Base-by-base conservation (phyloP, 2,888 invertebrate species). In the Azorinus chamasolen region DNA sequence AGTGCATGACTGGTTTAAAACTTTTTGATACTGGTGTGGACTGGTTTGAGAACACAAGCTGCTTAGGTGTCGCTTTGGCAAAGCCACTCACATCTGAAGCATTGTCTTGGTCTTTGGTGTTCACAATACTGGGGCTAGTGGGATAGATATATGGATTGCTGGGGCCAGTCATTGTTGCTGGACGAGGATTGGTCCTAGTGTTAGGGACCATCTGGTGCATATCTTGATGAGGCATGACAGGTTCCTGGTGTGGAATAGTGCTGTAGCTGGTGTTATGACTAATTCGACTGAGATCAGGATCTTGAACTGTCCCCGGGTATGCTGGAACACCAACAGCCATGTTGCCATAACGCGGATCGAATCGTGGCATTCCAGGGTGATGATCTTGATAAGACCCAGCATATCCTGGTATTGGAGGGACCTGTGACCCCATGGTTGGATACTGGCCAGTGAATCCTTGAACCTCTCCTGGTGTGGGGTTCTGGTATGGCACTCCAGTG, bases 1-100 rank as follows among this genome's bases (percentile, higher is more conserved):
- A 88, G 46, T 85, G 69, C 24, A 84, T 32, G 3, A 89, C 83
- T 25, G 88, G 87, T 70, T 84, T 84, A 62, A 81, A 83, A 10
- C 64, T 58, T 54, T 84, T 83, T n/a, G 62, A 39, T n/a, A 79
- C 74, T 20, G 87, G 83, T 24, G 87, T 81, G 2, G 87, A 83
- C 46, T 85, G 81, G 63, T 84, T 83, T 14, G 79, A 72, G 73
- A 86, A 85, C 54, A 84, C 64, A 27, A 87, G 77, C 63, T 87
- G 85, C 71, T 86, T 87, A 1, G 87, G 85, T 22, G 85, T 83
- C 10, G 79, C 79, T 53, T 80, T 75, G 6, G 79, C 83, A 59
- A 81, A 83, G 16, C 85, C 78, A 48, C 87, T 87, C 8, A 85
- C 80, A 43, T 85, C 82, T 24, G 85, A 84, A 16, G 43, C 72